phyloP scores from a whole-genome alignment of 2,113 vertebrate genomes.

The Apistogramma diplotaenia region DNA sequence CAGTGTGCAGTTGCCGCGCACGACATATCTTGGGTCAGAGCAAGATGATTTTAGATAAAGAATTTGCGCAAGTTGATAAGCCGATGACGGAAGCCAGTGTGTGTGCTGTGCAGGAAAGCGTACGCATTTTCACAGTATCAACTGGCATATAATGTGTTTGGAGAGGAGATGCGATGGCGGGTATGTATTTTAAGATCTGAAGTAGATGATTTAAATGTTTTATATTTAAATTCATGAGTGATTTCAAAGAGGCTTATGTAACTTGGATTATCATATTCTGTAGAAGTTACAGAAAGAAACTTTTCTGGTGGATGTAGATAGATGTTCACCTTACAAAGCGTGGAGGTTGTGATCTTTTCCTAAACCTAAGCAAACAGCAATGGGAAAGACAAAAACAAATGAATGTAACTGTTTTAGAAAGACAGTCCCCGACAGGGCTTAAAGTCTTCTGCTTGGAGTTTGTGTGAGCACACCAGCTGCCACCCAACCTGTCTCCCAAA shows the following conservation, averaged over 20 bases:
- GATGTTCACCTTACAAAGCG: too few relatives aligned
- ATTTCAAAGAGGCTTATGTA: background rate
- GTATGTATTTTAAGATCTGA: background rate
- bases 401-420: accelerated
- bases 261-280: background rate
- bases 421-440: background rate
- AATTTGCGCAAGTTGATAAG: constrained; percentile 24
- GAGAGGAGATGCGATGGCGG: background rate
- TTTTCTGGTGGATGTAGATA: background rate
- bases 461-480: background rate
- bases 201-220: background rate
- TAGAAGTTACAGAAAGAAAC: accelerated
- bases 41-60: constrained; percentile 16
- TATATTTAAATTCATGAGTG: background rate
- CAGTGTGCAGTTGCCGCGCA: background rate
- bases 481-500: background rate
- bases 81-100: background rate
- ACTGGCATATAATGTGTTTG: background rate
- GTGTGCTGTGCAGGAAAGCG: background rate
- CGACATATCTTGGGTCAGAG: background rate
- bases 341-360: too few relatives aligned
- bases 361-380: background rate
- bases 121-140: background rate
- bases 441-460: background rate
- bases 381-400: accelerated